Conservation (phyloP, 2,888 invertebrate species). For the Macrophya alboannulata region DNA sequence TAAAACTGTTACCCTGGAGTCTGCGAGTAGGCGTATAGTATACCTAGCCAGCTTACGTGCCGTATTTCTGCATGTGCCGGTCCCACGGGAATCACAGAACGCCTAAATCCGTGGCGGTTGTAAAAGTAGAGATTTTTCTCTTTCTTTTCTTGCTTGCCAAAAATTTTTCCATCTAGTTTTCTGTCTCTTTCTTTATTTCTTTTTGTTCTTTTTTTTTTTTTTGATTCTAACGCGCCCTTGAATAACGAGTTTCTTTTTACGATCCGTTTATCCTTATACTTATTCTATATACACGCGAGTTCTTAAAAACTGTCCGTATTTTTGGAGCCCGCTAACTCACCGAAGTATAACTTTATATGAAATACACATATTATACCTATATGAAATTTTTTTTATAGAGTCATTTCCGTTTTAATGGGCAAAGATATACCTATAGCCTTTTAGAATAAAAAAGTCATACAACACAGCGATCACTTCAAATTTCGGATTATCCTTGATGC, state of each 20-base stretch:
- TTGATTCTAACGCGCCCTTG: background rate
- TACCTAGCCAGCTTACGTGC: background rate
- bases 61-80: constrained; percentile 31
- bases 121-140: background rate
- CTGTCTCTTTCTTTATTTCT: background rate
- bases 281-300: constrained; percentile 14
- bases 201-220: background rate
- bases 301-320: constrained; percentile 1
- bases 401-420: constrained; percentile 28
- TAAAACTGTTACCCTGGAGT: too few relatives aligned
- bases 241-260: constrained; percentile 21
- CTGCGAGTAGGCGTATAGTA: too few relatives aligned
- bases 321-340: background rate
- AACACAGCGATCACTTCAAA: background rate
- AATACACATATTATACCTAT: background rate
- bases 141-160: background rate
- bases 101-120: constrained; percentile 38
- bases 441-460: background rate
- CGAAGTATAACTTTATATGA: constrained; percentile 17
- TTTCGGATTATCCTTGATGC: constrained; percentile 4
- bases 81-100: constrained; percentile 35
- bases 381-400: background rate
- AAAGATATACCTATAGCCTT: background rate
- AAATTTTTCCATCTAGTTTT: background rate
- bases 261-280: constrained; percentile 5